Evolutionary conservation across 2,888 invertebrate genomes (phyloP).

Genomic region (Zhengitettix transpicula): DNA sequence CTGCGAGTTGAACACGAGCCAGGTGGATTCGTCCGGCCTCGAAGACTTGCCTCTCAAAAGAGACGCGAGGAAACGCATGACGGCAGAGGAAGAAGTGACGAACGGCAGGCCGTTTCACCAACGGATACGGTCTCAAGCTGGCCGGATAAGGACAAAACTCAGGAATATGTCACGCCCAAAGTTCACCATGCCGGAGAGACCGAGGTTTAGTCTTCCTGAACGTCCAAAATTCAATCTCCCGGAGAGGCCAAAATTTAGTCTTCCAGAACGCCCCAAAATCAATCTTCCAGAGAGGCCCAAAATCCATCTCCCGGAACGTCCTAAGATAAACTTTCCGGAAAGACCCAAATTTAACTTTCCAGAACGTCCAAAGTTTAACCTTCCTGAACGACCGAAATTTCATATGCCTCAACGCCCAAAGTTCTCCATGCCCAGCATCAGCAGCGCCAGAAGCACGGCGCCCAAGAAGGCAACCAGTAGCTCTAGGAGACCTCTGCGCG

Average conservation of each 20-base stretch:
- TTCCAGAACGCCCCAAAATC: slow-evolving; percentile 40
- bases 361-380: slow-evolving; percentile 35
- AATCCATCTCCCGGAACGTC: slow-evolving; percentile 33
- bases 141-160: slow-evolving; percentile 49
- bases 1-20: slow-evolving; percentile 44
- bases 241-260: slow-evolving; percentile 29
- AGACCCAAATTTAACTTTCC: slow-evolving; percentile 45
- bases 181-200: slow-evolving; percentile 28
- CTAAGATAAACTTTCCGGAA: slow-evolving; percentile 36
- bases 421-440: slow-evolving; percentile 20
- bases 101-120: slow-evolving; percentile 32
- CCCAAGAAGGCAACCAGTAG: slow-evolving; percentile 8
- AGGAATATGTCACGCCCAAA: slow-evolving; percentile 42
- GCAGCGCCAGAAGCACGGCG: slow-evolving; percentile 24
- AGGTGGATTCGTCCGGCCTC: slow-evolving; percentile 30
- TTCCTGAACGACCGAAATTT: slow-evolving; percentile 36
- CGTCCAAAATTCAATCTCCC: slow-evolving; percentile 31
- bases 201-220: slow-evolving; percentile 35
- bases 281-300: slow-evolving; percentile 45
- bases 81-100: slow-evolving; percentile 26
- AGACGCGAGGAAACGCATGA: slow-evolving; percentile 24
- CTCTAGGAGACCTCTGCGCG: slow-evolving; percentile 10
- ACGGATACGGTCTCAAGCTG: slow-evolving; percentile 51
- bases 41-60: slow-evolving; percentile 44
- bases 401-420: slow-evolving; percentile 23